Evolutionary conservation across 2,113 vertebrate species (phyloP).

Genomic region (Cephalopholis sonnerati): DNA sequence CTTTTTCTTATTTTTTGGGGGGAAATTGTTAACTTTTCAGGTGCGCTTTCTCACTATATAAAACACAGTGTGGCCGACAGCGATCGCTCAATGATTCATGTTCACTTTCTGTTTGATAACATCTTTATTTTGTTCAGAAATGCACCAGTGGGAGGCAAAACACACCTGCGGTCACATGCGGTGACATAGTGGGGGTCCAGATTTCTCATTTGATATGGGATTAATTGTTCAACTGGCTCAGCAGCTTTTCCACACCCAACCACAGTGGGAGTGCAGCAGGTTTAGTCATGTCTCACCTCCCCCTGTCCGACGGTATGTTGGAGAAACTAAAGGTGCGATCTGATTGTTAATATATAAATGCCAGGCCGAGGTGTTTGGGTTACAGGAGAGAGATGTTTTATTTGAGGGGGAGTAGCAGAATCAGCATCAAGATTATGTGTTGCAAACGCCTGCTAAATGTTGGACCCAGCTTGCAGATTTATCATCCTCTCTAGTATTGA

Average conservation of each 20-base stretch:
- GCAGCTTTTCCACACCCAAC: constrained; percentile 56
- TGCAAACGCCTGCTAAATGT: constrained; percentile 50
- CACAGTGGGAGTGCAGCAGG: constrained; percentile 36
- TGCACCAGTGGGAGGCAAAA: constrained; percentile 45
- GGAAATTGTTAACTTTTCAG: neutral
- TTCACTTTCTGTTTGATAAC: constrained; percentile 39
- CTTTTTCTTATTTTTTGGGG: neutral
- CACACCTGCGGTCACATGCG: constrained; percentile 54
- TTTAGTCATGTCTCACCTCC: constrained; percentile 51
- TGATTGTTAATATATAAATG: constrained; percentile 34
- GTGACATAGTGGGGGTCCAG: constrained; percentile 49
- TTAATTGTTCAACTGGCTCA: constrained; percentile 76
- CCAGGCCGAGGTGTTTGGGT: constrained; percentile 18
- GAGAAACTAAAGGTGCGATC: constrained; percentile 13
- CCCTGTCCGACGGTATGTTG: constrained; percentile 18
- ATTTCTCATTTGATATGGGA: constrained; percentile 73
- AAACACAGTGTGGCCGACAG: constrained; percentile 1
- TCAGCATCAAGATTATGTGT: constrained; percentile 48
- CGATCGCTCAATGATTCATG: constrained; percentile 37
- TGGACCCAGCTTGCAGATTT: constrained; percentile 58
- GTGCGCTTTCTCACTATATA: neutral
- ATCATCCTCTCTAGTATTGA: constrained; percentile 57
- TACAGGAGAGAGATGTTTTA: constrained; percentile 41
- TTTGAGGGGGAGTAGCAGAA: constrained; percentile 39
- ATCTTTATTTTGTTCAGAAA: constrained; percentile 46